Evolutionary conservation across 2,888 invertebrate genomes (phyloP).

Genomic region (Coelopa pilipes): DNA sequence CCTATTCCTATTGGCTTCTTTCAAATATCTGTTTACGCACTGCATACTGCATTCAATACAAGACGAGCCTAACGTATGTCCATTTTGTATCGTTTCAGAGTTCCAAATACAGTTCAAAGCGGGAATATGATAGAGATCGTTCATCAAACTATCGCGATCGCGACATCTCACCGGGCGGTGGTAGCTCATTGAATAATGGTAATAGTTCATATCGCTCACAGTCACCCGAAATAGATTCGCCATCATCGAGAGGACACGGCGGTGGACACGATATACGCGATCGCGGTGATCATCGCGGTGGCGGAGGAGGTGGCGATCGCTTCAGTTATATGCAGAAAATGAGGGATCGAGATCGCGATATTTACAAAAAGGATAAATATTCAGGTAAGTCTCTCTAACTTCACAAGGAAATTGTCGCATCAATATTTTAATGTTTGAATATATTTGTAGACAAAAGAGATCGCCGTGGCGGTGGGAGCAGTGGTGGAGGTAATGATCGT

Average conservation of each 20-base stretch:
- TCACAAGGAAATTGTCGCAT: not conserved
- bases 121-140: conserved; percentile 71
- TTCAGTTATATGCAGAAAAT: conserved; percentile 67
- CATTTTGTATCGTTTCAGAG: conserved; percentile 69
- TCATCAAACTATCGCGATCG: conserved; percentile 66
- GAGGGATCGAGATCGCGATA: conserved; percentile 79
- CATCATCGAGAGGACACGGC: conserved; percentile 65
- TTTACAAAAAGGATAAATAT: conserved; percentile 93
- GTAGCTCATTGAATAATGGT: conserved; percentile 68
- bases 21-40: not conserved
- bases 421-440: not conserved
- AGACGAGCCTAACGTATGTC: not conserved
- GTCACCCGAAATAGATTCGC: conserved; percentile 80
- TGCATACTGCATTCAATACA: not conserved
- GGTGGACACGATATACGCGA: conserved; percentile 64
- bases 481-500: conserved; percentile 60
- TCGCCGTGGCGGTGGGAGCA: conserved; percentile 67
- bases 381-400: conserved; percentile 72
- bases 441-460: conserved; percentile 77
- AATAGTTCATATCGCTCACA: conserved; percentile 80
- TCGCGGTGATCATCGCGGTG: conserved; percentile 62
- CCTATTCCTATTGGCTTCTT: not conserved
- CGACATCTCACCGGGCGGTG: conserved; percentile 64
- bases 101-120: conserved; percentile 83
- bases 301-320: conserved; percentile 69